Evolutionary conservation across 2,113 vertebrate genomes (phyloP).

Genomic region (Bucco capensis): DNA sequence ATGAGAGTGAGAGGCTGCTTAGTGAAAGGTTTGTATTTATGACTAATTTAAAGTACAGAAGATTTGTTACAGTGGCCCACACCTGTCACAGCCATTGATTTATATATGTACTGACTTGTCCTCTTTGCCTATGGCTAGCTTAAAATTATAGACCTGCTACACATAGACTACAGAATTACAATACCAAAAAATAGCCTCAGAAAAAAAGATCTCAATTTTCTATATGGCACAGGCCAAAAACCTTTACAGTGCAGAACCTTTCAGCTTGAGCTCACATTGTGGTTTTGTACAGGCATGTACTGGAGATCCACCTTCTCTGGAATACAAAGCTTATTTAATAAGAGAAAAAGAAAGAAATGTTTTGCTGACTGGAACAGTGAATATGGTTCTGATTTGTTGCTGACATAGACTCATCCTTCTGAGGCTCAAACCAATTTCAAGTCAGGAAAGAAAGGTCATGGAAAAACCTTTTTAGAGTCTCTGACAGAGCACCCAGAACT

Average conservation of each 20-base stretch:
- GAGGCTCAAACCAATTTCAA: not conserved
- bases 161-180: not conserved
- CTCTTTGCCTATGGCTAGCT: constrained; percentile 41
- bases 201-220: not conserved
- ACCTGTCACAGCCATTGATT: constrained; percentile 33
- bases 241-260: not conserved
- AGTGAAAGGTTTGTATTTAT: constrained; percentile 16
- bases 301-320: not conserved
- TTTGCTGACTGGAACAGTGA: not conserved
- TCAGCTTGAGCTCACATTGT: not conserved
- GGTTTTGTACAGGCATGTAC: not conserved
- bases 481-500: not conserved
- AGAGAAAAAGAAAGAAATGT: not conserved
- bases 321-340: not conserved
- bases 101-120: constrained; percentile 2
- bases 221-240: constrained; percentile 3
- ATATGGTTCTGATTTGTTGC: not conserved
- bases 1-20: not conserved
- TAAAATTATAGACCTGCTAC: constrained; percentile 39
- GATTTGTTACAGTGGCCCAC: constrained; percentile 33
- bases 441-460: not conserved
- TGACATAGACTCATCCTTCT: not conserved
- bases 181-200: not conserved
- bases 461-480: not conserved
- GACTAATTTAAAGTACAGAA: constrained; percentile 32